Evolutionary conservation across 2,888 invertebrate genomes (phyloP).

Genomic region (Bugulina stolonifera): DNA sequence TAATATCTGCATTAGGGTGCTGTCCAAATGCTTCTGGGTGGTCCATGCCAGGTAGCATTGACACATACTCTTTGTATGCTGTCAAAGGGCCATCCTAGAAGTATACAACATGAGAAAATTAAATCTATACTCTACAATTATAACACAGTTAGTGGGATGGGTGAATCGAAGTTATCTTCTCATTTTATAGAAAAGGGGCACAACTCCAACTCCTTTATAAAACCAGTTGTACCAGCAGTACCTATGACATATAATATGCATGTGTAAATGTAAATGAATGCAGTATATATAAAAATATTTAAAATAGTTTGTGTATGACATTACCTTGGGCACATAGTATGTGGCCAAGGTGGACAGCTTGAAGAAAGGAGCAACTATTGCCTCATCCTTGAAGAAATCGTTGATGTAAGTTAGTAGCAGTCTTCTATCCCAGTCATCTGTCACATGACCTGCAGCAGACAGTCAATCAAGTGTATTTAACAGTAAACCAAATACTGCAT

Average conservation of each 20-base stretch:
- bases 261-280: too few species aligned
- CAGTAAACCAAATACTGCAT: too few species aligned
- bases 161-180: too few species aligned
- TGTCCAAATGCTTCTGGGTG: constrained; percentile 83
- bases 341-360: constrained; percentile 67
- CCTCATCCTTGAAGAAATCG: constrained; percentile 72
- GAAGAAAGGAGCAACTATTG: constrained; percentile 62
- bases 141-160: too few species aligned
- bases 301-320: too few species aligned
- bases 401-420: constrained; percentile 76
- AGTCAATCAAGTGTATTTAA: not conserved
- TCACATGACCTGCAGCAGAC: constrained; percentile 61
- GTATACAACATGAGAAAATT: not conserved
- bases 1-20: constrained; percentile 82
- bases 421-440: constrained; percentile 69
- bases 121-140: too few species aligned
- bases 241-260: too few species aligned
- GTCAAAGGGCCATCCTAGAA: constrained; percentile 69
- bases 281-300: not conserved
- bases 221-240: too few species aligned
- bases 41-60: constrained; percentile 70
- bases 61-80: constrained; percentile 74
- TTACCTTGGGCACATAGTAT: constrained; percentile 70
- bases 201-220: too few species aligned
- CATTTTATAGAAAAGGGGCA: too few species aligned